Base-by-base conservation (phyloP, 1,140 invertebrate species). In the Piezodorus guildinii region DNA sequence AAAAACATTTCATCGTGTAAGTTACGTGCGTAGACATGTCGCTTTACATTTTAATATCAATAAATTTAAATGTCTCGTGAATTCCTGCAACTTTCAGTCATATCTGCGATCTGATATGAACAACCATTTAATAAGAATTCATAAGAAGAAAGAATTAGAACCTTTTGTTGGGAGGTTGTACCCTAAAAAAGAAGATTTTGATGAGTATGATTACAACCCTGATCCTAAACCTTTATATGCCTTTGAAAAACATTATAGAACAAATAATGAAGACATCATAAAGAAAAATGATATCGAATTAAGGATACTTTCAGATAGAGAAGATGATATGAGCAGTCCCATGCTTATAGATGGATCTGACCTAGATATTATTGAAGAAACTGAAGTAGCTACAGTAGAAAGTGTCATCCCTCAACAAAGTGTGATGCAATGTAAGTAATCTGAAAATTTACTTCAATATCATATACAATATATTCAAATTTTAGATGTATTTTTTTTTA, bases 1-100 rank as follows among this genome's bases (percentile, higher is more conserved):
- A 5, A 62, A 44, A 14, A 54, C 45, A 23, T 52, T 54, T 43
- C 25, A 34, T 62, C 25, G 21, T 34, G 44, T 51, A 16, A 16
- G 6, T n/a, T 39, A 43, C 17, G 44, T 60, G 27, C 23, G 45
- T 15, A 23, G 44, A 3, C 63, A 65, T 51, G 46, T 65, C 4
- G 21, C 52, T 19, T 25, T 25, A 25, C 63, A 65, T 34, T 60
- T 46, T 8, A 60, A 60, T 27, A 60, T 58, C 19, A 60, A 60
- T 17, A 65, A 60, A 52, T 65, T 54, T 21, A 43, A 61, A 65
- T 65, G 63, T 44, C 56, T 60, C 30, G 51, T 60, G 8, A 60
- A 65, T 60, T 44, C 56, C 30, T 65, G 63, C 51, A 60, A 39
- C 16, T 65, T 56, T 30, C 39, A 51, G 30, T 21, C 56, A n/a